Conservation (phyloP, 37 sponge, comb jelly and placozoan species). For the Diacarnus erythraeanus region DNA sequence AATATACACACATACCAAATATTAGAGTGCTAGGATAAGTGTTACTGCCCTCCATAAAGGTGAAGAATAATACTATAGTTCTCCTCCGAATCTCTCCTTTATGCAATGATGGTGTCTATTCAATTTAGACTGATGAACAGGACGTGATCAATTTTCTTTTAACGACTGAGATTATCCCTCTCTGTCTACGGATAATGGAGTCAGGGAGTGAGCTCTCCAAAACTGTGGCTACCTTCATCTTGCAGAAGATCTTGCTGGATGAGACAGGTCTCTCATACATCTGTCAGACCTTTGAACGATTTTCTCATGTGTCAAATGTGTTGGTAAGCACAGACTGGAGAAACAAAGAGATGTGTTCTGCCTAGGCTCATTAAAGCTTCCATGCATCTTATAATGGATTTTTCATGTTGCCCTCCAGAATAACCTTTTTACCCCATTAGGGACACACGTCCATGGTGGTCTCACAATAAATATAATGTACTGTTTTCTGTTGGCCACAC, state of each 20-base stretch:
- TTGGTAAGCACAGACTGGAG: slow-evolving; percentile 48
- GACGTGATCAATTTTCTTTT: slow-evolving; percentile 96
- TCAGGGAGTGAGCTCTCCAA: slow-evolving; percentile 95
- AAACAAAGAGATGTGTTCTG: not conserved
- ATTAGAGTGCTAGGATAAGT: too few species aligned
- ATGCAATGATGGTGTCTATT: too few species aligned
- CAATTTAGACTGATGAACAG: slow-evolving; percentile 88
- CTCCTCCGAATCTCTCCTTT: too few species aligned
- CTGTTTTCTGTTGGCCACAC: not conserved
- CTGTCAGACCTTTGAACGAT: slow-evolving; percentile 97
- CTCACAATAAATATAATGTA: too few species aligned
- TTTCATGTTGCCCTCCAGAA: not conserved
- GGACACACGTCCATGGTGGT: not conserved
- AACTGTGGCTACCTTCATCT: slow-evolving; percentile 96
- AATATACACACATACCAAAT: too few species aligned
- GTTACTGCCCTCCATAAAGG: too few species aligned
- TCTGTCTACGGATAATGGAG: slow-evolving; percentile 97
- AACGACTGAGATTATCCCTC: slow-evolving; percentile 96
- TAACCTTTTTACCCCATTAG: not conserved
- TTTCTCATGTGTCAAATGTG: slow-evolving; percentile 93
- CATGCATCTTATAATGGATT: not conserved
- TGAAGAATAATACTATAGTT: too few species aligned
- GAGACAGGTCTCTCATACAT: slow-evolving; percentile 96
- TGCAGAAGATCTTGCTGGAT: slow-evolving; percentile 97
- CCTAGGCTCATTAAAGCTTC: too few species aligned